Evolutionary conservation across 2,113 vertebrate genomes (phyloP), one percentile per base, ranked within the genome.

Genomic region (Sinocyclocheilus grahami): DNA sequence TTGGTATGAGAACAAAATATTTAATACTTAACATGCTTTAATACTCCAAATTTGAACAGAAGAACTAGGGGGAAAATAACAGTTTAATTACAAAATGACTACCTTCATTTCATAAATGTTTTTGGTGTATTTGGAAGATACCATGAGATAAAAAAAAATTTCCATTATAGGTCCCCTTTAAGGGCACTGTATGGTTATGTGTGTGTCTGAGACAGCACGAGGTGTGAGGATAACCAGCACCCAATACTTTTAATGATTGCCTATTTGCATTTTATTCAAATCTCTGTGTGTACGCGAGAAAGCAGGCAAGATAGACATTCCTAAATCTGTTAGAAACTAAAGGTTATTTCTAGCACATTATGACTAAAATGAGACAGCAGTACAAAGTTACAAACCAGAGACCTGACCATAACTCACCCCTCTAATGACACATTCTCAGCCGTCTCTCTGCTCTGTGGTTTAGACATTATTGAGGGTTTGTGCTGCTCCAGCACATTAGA

Each of bases 391-490:
- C 30, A 53, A 53, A 51, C 42, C 77, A 85, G 42, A 39, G 75
- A 48, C n/a, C 72, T 60, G 83, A 65, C 51, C 42, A 65, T 87
- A 83, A 39, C 39, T 86, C 81, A 30, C 20, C 39, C 63, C 76
- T 80, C 30, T 89, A 87, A 89, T 85, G 58, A 85, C 78, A 87
- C 7, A 80, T 78, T 79, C 65, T 86, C 10, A 51, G 77, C 82
- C 27, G 82, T 62, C 69, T 76, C 86, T 86, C 84, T 65, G 42
- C 82, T 71, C 62, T 83, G 42, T 12, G 42, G 83, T 85, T 78
- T 58, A 33, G 55, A 78, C 13, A 39, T 88, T 84, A 88, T 86
- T 86, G 60, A 83, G 72, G 87, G 87, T 74, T 88, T 9, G 58
- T 46, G 37, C 27, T 42, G 30, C 74, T 78, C 63, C 48, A 46